Conservation (phyloP, 2,797 vertebrate species). For the Lagodon rhomboides region DNA sequence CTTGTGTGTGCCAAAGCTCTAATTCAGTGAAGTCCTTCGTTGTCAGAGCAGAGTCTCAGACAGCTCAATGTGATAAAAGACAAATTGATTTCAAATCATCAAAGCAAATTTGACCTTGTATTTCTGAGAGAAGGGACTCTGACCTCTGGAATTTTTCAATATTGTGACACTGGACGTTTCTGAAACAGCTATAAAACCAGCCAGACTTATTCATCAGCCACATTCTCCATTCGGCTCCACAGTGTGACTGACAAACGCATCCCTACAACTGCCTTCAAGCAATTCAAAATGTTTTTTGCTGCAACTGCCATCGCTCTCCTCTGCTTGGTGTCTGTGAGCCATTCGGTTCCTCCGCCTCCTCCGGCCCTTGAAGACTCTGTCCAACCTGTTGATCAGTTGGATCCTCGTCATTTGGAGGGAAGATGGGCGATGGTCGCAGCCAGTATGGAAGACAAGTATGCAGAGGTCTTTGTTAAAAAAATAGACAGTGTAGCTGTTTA, state of each 20-base stretch:
- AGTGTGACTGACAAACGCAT: neutral
- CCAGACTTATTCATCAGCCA: no score
- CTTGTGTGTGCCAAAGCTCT: no score
- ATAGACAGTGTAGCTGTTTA: constrained; percentile 41
- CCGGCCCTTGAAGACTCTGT: constrained; percentile 46
- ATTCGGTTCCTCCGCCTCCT: constrained; percentile 25
- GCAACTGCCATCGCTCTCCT: constrained; percentile 8
- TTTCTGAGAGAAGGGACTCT: neutral
- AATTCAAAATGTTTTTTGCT: no score
- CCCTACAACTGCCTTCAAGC: no score
- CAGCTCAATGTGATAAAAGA: no score
- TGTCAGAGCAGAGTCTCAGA: no score
- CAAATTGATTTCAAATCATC: no score
- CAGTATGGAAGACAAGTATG: neutral
- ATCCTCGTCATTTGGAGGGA: constrained; percentile 22
- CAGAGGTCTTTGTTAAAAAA: constrained; percentile 5
- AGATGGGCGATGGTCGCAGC: constrained; percentile 52
- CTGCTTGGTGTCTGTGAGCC: constrained; percentile 21
- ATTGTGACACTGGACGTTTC: neutral
- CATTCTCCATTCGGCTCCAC: no score
- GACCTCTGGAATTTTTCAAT: neutral
- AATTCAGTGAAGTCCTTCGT: no score
- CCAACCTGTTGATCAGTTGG: constrained; percentile 20
- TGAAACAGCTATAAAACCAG: neutral
- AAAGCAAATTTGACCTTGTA: no score